Evolutionary conservation across 2,113 vertebrate genomes (phyloP).

Genomic region (Neogale vison): DNA sequence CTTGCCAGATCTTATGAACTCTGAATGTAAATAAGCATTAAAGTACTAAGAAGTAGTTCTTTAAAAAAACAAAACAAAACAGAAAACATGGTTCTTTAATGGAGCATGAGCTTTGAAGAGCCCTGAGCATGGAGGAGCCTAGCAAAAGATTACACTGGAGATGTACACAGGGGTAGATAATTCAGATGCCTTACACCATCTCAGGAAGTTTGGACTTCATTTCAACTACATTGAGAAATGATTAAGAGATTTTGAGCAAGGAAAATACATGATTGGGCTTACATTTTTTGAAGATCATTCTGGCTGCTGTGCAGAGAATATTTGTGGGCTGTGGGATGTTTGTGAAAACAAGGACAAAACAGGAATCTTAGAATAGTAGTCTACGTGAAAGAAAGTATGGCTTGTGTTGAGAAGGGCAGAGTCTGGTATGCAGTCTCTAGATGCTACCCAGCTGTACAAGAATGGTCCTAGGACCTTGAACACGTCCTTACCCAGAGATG

Average conservation of each 20-base stretch:
- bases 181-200: not conserved
- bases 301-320: not conserved
- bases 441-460: not conserved
- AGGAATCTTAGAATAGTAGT: not conserved
- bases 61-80: not conserved
- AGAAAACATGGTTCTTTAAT: not conserved
- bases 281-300: not conserved
- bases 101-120: not conserved
- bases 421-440: fast-evolving
- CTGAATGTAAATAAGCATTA: not conserved
- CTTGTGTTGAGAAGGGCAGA: not conserved
- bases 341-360: not conserved
- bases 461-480: not conserved
- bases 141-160: not conserved
- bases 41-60: not conserved
- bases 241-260: not conserved
- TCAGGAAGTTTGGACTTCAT: not conserved
- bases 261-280: not conserved
- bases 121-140: not conserved
- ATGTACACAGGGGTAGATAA: not conserved
- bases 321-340: not conserved
- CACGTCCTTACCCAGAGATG: not conserved
- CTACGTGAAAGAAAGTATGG: not conserved
- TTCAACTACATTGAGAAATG: not conserved
- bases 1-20: not conserved